Base-by-base conservation (phyloP, 2,888 invertebrate genomes). In the Bombylius major region DNA sequence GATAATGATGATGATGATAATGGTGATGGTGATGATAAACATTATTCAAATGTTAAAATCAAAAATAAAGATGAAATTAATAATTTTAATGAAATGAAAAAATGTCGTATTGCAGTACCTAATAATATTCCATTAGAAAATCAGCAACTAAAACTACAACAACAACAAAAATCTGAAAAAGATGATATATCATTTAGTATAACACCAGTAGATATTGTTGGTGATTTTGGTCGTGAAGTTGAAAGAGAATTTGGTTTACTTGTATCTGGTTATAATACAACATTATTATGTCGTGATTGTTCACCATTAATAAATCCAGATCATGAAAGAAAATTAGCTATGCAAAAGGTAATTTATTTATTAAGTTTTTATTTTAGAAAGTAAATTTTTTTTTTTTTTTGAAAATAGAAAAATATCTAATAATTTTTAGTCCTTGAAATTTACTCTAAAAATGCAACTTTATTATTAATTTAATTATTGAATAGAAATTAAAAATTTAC, bases 221-320 rank as follows among this genome's bases (percentile, higher is more conserved):
- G 72, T 4, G 68, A 72, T 61, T 72, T 72, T 61, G 70, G 67
- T 4, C 63, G 68, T 33, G 71, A 71, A 60, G 68, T 72, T 45
- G 71, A 72, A 62, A 61, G 67, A 5, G 72, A 72, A 58, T 69
- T 72, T 58, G 70, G 71, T 32, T 63, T 71, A 12, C 66, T 70
- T 51, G 69, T 71, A 5, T 68, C 68, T 33, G 70, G 70, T 23
- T 71, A 70, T 51, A 68, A 69, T 58, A 63, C 61, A 32, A 47
- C 62, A 64, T 47, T 53, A n/a, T 44, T 54, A 11, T 55, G 49
- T 33, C 44, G 50, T 5, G 57, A 57, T 49, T 44, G 49, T 46
- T 57, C 57, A 36, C 57, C 54, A 39, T 34, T 51, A 5, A 45
- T 33, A 23, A 14, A 45, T 34, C 9, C 48, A 23, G 49, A 48